Evolutionary conservation across 2,797 vertebrate genomes (phyloP), one percentile per base, ranked within the genome.

Genomic region (Eidolon dupreanum): DNA sequence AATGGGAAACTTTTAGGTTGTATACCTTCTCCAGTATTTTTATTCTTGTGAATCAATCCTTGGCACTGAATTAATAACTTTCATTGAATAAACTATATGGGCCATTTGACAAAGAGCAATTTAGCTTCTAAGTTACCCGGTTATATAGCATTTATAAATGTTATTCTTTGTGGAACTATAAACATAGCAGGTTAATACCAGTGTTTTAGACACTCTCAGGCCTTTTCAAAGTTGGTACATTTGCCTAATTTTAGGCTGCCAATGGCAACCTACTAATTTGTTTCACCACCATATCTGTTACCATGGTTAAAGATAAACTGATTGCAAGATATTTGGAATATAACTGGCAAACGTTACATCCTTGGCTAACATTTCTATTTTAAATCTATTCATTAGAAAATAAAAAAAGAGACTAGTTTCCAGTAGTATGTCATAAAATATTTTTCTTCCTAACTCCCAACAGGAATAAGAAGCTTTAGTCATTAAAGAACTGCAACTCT

Each of bases 231-330:
- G 8, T 17, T 61, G 75, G 68, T 85, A 81, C 26, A 65, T 71
- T 43, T 20, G 12, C 59, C 49, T 87, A 94, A 96, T 75, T 95
- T 79, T 71, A 94, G 59, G 26, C 94, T 94, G 92, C 38, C 92
- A 77, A 0, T 5, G 11, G 49, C 75, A 95, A 93, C 53, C 51
- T 83, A 95, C 36, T 70, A 97, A 94, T n/a, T 95, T 92, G 91
- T 88, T 94, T 85, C 65, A 95, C 63, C 79, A 94, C 33, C 75
- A 70, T 63, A 74, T 95, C 93, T 94, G 57, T 96, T 95, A 84
- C 79, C 77, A 84, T 73, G 78, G 84, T 93, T 95, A 89, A 96
- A 93, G 81, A 96, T 77, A 96, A 94, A 94, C n/a, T 66, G 53
- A 73, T 63, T 86, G 15, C 19, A 97, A 83, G 90, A 75, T 75